Evolutionary conservation across 2,888 invertebrate genomes (phyloP).

Genomic region (Craniophora ligustri): DNA sequence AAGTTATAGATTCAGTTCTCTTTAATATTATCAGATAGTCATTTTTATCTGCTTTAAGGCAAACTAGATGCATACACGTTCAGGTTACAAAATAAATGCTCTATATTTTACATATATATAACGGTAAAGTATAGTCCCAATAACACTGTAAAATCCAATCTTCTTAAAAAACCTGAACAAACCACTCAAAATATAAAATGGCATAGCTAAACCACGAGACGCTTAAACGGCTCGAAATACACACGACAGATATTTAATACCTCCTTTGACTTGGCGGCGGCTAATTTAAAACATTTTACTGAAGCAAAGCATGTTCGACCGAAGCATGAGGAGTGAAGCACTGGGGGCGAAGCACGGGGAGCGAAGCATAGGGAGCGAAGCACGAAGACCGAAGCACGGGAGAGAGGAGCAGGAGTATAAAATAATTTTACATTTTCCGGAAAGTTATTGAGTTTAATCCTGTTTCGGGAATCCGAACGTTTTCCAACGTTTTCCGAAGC

Average conservation of each 20-base stretch:
- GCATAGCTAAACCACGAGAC: neutral
- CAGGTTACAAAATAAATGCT: too few species aligned
- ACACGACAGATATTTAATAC: constrained; percentile 5
- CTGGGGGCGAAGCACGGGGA: too few species aligned
- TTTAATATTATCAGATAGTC: too few species aligned
- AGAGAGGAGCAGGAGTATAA: constrained; percentile 6
- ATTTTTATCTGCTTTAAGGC: too few species aligned
- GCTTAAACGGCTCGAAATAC: neutral
- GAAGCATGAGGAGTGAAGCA: too few species aligned
- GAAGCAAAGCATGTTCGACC: neutral
- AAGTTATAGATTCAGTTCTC: too few species aligned
- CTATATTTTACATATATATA: too few species aligned
- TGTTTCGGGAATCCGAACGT: constrained; percentile 26
- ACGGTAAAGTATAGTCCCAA: too few species aligned
- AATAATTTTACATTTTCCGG: constrained; percentile 28
- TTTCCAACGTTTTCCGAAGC: neutral
- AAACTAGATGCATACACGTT: too few species aligned
- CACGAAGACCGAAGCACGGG: neutral
- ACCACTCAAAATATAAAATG: neutral
- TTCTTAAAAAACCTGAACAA: neutral
- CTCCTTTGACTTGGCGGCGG: constrained; percentile 5
- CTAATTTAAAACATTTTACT: constrained; percentile 12
- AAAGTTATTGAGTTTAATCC: constrained; percentile 27
- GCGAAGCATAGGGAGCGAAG: too few species aligned
- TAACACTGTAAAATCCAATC: neutral